phyloP scores from a whole-genome alignment of 92 coral and sea anemone species.

The Porites cylindrica region DNA sequence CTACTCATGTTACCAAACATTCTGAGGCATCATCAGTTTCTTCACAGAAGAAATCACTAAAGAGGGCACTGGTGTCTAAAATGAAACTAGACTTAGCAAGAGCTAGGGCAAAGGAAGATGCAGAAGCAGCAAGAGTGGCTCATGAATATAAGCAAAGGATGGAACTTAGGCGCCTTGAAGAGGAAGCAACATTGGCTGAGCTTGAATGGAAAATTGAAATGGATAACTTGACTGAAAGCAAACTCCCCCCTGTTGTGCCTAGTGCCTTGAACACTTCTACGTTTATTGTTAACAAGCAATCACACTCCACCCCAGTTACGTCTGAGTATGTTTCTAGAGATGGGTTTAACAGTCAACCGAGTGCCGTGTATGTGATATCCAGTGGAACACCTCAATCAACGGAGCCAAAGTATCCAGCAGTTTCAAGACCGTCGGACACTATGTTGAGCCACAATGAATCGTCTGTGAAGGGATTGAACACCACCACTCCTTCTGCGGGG shows the following conservation, averaged over 20 bases:
- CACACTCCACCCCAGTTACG: constrained; percentile 34
- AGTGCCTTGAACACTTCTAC: constrained; percentile 8
- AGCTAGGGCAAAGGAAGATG: constrained; percentile 52
- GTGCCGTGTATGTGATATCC: neutral
- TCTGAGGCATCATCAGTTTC: neutral
- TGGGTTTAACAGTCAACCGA: constrained; percentile 9
- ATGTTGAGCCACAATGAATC: too few species aligned
- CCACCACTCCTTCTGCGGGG: too few species aligned
- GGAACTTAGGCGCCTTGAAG: constrained; percentile 50
- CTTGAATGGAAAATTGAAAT: constrained; percentile 49
- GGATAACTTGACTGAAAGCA: constrained; percentile 20
- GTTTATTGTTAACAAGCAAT: constrained; percentile 4
- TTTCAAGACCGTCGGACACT: too few species aligned
- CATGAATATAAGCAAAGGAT: constrained; percentile 36
- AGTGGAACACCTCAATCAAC: neutral
- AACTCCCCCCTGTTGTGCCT: neutral
- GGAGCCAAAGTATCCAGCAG: too few species aligned
- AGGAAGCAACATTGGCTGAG: constrained; percentile 60
- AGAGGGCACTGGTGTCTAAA: constrained; percentile 36
- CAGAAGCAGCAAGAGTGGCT: constrained; percentile 51
- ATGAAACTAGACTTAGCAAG: constrained; percentile 58
- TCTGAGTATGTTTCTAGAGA: neutral
- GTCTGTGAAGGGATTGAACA: too few species aligned
- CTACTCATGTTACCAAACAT: neutral
- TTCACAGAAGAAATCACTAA: constrained; percentile 38